These are phyloP conservation scores for Zaprionus nigranus DNA, from an alignment of 1,140 invertebrate genomes.

Conservation along the genomic window DNA sequence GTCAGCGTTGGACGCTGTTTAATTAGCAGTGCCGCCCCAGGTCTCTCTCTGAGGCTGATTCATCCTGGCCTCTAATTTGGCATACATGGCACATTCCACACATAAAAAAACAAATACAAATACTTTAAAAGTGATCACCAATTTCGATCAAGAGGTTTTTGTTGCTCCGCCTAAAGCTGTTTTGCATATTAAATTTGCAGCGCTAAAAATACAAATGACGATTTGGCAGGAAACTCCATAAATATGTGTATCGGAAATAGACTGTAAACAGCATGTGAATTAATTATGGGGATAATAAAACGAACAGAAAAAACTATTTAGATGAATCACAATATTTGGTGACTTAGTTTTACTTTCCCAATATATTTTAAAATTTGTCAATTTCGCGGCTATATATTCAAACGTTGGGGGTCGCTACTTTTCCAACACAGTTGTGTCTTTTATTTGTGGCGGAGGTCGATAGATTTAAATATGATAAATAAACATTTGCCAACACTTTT, in stretches of 20 bases:
- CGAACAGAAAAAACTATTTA: background rate
- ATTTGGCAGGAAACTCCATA: slow-evolving; percentile 52
- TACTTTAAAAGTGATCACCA: slow-evolving; percentile 52
- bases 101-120: slow-evolving; percentile 36
- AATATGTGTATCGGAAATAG: slow-evolving; percentile 38
- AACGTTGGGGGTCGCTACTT: too few relatives aligned
- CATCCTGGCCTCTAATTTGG: slow-evolving; percentile 52
- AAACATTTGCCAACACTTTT: background rate
- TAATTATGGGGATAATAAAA: slow-evolving; percentile 4
- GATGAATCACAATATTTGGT: slow-evolving; percentile 16
- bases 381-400: background rate
- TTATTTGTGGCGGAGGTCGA: background rate
- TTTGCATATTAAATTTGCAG: slow-evolving; percentile 52
- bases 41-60: slow-evolving; percentile 38
- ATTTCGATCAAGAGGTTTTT: slow-evolving; percentile 68
- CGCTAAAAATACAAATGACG: slow-evolving; percentile 48
- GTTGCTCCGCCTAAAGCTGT: slow-evolving; percentile 35
- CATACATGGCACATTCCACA: slow-evolving; percentile 67
- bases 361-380: background rate
- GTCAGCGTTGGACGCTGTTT: slow-evolving; percentile 35
- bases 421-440: background rate
- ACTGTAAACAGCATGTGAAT: slow-evolving; percentile 19
- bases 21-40: slow-evolving; percentile 38
- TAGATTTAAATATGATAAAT: background rate
- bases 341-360: background rate